These are phyloP conservation scores for Cecropterus lyciades DNA, from an alignment of 1,140 invertebrate species.

Conservation along the genomic window DNA sequence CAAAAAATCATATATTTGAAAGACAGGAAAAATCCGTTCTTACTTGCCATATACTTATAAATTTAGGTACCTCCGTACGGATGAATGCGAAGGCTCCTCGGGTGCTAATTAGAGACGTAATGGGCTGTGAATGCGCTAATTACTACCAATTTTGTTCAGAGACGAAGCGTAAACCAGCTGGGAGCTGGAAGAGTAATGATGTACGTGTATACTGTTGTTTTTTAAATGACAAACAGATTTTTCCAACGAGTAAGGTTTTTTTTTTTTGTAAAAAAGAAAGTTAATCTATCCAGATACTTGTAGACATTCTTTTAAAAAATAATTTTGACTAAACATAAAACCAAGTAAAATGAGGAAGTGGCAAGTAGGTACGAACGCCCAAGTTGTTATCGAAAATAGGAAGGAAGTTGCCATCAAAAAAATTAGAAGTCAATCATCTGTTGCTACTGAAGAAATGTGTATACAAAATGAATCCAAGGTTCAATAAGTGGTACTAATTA, in stretches of 20 bases:
- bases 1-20: not conserved
- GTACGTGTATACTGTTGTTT: too few relatives aligned
- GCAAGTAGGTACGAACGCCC: too few relatives aligned
- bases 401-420: not conserved
- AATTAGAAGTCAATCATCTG: not conserved
- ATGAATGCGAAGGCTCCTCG: slow-evolving; percentile 3
- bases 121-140: slow-evolving; percentile 9
- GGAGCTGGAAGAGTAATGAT: too few relatives aligned
- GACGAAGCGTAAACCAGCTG: not conserved
- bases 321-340: too few relatives aligned
- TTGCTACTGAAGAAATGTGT: not conserved
- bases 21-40: not conserved
- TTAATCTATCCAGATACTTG: too few relatives aligned
- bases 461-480: slow-evolving; percentile 9
- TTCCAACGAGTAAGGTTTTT: too few relatives aligned
- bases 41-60: not conserved
- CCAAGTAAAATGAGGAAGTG: too few relatives aligned
- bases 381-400: not conserved
- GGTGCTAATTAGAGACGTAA: slow-evolving; percentile 9
- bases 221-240: too few relatives aligned
- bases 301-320: too few relatives aligned
- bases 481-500: slow-evolving; percentile 1
- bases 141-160: not conserved
- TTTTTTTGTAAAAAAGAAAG: too few relatives aligned
- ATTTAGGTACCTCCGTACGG: not conserved